A percentile compares a stretch with the other conserved stretches of the same genome.
phyloP scores from a whole-genome alignment of 2,113 vertebrate species.

The Lagopus leucura region DNA sequence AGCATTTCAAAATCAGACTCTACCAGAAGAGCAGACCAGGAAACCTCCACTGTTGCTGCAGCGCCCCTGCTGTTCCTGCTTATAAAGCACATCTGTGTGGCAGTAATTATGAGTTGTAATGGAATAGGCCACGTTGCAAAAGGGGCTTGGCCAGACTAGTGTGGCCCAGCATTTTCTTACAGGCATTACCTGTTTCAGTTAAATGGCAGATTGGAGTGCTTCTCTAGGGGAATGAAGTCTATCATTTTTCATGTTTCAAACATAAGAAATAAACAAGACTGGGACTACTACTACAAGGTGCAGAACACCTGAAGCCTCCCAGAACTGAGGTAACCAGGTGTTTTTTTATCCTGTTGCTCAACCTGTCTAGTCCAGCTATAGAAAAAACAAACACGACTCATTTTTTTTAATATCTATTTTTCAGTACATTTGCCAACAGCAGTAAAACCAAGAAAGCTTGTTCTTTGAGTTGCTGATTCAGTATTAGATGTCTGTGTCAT shows the following conservation, averaged over 20 bases:
- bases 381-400: neutral
- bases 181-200: neutral
- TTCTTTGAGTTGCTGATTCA: slow-evolving; percentile 21
- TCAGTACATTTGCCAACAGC: slow-evolving; percentile 22
- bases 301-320: neutral
- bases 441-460: neutral
- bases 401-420: slow-evolving; percentile 9
- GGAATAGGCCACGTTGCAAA: neutral
- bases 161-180: neutral
- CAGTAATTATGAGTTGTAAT: neutral
- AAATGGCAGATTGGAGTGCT: neutral
- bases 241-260: neutral
- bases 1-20: neutral
- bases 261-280: neutral
- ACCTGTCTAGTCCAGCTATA: neutral
- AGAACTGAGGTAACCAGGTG: neutral
- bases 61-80: neutral
- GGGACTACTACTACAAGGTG: neutral
- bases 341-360: neutral
- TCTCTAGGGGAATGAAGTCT: neutral
- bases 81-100: neutral
- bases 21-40: neutral
- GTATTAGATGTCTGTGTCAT: neutral
- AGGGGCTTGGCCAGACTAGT: neutral
- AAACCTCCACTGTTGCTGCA: neutral